Evolutionary conservation across 2,113 vertebrate genomes (phyloP).

Genomic region (Macaca nemestrina): DNA sequence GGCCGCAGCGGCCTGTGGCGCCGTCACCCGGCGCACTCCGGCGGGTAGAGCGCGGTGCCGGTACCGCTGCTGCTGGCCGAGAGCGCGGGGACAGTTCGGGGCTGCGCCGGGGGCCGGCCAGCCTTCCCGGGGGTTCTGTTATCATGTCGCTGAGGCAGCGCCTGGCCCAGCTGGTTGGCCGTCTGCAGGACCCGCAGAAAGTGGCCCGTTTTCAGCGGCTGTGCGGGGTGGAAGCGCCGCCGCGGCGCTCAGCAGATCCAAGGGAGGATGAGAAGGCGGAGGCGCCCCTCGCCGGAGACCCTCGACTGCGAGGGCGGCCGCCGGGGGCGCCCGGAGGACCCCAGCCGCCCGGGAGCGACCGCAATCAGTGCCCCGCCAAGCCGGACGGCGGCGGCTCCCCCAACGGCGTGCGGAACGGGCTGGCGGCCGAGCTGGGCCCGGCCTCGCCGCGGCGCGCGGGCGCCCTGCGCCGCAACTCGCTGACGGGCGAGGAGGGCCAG

Average conservation of each 20-base stretch:
- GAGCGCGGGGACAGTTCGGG: slow-evolving; percentile 37
- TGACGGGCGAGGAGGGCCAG: slow-evolving; percentile 91
- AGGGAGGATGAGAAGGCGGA: slow-evolving; percentile 74
- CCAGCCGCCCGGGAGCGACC: background rate
- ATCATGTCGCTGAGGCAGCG: slow-evolving; percentile 79
- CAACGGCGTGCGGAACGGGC: slow-evolving; percentile 82
- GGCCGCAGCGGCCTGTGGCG: slow-evolving; percentile 66
- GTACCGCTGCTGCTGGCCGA: background rate
- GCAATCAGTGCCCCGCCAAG: background rate
- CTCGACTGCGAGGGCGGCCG: slow-evolving; percentile 74
- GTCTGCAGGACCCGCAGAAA: slow-evolving; percentile 90
- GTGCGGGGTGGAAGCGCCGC: slow-evolving; percentile 89
- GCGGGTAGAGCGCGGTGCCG: background rate
- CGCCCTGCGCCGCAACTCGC: slow-evolving; percentile 92
- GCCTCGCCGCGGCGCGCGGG: slow-evolving; percentile 65
- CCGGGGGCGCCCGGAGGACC: background rate
- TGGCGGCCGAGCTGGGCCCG: slow-evolving; percentile 58
- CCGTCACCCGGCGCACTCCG: slow-evolving; percentile 32
- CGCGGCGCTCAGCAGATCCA: slow-evolving; percentile 1
- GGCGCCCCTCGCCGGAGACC: slow-evolving; percentile 39
- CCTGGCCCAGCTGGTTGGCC: slow-evolving; percentile 74
- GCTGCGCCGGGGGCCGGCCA: background rate
- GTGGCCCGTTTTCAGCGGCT: slow-evolving; percentile 94
- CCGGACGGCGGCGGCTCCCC: slow-evolving; percentile 34
- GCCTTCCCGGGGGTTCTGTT: background rate